Evolutionary conservation across 2,797 vertebrate genomes (phyloP).

Genomic region (Glossophaga mutica): DNA sequence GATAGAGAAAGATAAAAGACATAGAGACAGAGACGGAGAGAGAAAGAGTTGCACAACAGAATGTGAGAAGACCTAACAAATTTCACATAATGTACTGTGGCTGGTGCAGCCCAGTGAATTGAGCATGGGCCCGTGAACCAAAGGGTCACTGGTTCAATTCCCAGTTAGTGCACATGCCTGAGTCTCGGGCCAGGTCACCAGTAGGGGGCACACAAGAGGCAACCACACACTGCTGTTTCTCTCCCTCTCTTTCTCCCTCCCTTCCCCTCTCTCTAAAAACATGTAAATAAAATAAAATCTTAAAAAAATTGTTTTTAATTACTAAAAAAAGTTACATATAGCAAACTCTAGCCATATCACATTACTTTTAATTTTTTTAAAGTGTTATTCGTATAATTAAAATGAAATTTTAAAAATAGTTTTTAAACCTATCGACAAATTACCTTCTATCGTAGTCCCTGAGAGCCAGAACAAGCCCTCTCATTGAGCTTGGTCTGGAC

Average conservation of each 20-base stretch:
- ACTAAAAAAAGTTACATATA: too few relatives aligned
- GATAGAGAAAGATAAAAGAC: not conserved
- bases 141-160: too few relatives aligned
- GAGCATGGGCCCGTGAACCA: too few relatives aligned
- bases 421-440: not conserved
- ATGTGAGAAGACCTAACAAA: not conserved
- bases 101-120: too few relatives aligned
- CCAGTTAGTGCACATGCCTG: too few relatives aligned
- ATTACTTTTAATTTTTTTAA: not conserved
- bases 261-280: too few relatives aligned
- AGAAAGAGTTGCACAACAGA: not conserved
- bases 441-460: not conserved
- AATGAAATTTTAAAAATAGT: not conserved
- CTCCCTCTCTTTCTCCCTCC: too few relatives aligned
- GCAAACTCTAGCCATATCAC: not conserved
- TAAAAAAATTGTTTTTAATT: too few relatives aligned
- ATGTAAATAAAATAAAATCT: too few relatives aligned
- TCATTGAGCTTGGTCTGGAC: accelerated
- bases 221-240: too few relatives aligned
- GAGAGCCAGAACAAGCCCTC: not conserved
- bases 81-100: not conserved
- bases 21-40: not conserved
- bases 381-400: not conserved
- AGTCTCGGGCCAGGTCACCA: too few relatives aligned
- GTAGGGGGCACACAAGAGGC: too few relatives aligned